phyloP scores from a whole-genome alignment of 2,113 vertebrate species.

The Vanacampus margaritifer region DNA sequence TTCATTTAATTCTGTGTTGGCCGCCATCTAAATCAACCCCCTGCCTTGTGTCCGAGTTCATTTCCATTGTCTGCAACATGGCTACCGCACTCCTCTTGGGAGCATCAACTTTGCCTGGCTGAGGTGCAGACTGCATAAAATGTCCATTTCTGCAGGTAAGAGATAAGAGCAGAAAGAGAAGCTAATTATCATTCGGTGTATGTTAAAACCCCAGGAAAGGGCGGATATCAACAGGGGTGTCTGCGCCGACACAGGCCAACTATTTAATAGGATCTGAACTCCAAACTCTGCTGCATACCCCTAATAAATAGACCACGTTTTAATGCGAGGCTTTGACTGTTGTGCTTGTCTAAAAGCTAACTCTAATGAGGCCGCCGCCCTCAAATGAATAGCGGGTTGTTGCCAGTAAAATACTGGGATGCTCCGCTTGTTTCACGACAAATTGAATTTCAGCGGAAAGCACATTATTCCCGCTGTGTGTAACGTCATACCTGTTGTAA shows the following conservation, averaged over 20 bases:
- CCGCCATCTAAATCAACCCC: constrained; percentile 68
- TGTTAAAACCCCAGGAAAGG: constrained; percentile 67
- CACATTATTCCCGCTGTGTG: constrained; percentile 30
- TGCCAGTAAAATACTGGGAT: constrained; percentile 24
- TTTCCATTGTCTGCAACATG: constrained; percentile 67
- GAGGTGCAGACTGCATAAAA: constrained; percentile 67
- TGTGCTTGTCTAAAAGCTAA: constrained; percentile 35
- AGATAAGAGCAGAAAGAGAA: constrained; percentile 72
- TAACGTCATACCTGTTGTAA: constrained; percentile 46
- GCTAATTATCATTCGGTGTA: constrained; percentile 74
- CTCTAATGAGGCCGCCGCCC: constrained; percentile 42
- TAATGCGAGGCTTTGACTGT: constrained; percentile 31
- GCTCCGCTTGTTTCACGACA: constrained; percentile 38
- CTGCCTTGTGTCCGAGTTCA: constrained; percentile 64
- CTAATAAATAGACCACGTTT: constrained; percentile 49
- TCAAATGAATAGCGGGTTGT: constrained; percentile 31
- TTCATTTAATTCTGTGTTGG: constrained; percentile 58
- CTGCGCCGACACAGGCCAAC: constrained; percentile 60
- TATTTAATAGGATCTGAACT: constrained; percentile 54
- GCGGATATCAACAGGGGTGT: constrained; percentile 60
- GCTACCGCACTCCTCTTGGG: constrained; percentile 64
- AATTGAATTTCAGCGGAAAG: constrained; percentile 54
- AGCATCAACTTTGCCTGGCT: constrained; percentile 70
- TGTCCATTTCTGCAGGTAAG: constrained; percentile 72
- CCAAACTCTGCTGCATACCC: constrained; percentile 49